Evolutionary conservation across 2,888 invertebrate genomes (phyloP), one percentile per base, ranked within the genome.

Genomic region (Dryocosmus kuriphilus): DNA sequence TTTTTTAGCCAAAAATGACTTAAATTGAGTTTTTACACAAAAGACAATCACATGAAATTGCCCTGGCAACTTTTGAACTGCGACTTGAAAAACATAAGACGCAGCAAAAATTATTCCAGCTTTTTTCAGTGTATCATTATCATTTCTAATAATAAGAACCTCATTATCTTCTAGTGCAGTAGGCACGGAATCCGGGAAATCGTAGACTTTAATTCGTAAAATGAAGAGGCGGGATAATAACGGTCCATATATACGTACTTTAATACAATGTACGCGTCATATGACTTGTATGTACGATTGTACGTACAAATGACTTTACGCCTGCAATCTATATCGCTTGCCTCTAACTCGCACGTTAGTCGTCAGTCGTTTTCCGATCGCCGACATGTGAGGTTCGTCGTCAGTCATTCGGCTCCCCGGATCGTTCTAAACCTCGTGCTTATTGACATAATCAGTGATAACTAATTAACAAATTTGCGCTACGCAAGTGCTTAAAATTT

Each of bases 301-400:
- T 27, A 46, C 27, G 30, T 30, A 71, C n/a, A 71, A 71, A 71
- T 30, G 71, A 46, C 27, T 71, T 71, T 51, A n/a, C 71, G 71
- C 30, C 6, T n/a, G 51, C 41, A 51, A n/a, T 51, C 51, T 41
- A 41, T 51, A 51, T 51, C 71, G 27, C n/a, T 32, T 71, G 71
- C 30, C 51, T 51, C 46, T 51, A 71, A 30, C 71, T 51, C 30
- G 71, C 14, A 71, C 71, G 71, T 71, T 27, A 71, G 30, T 71
- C 46, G 46, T 71, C 71, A 71, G 71, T 71, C 51, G 71, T 71
- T 71, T 46, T 51, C 30, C 51, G 51, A 71, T 51, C 71, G 46
- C 46, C 71, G 51, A 51, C 51, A 51, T 32, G 71, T 19, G 71
- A 51, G 51, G 71, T 6, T 71, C 71, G 46, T 71, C 30, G 19